Base-by-base conservation (phyloP, 2,888 invertebrate genomes). In the Tryphoninae sp. region DNA sequence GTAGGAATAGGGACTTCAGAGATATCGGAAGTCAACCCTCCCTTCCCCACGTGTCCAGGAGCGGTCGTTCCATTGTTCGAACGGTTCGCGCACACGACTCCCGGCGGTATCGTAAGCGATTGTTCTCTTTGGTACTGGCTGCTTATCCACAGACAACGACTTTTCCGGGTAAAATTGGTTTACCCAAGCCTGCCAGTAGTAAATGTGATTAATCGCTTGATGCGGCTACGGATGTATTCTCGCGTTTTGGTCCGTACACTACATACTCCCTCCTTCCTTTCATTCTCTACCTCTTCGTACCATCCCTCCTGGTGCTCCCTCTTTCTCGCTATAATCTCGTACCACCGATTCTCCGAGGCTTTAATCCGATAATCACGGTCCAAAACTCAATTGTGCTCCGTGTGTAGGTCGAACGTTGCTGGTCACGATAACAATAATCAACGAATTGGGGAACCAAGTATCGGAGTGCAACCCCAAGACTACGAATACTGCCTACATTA, bases 191-290 rank as follows among this genome's bases (percentile, higher is more conserved):
- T 78, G 78, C 76, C 71, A 67, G 73, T 74, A 74, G 78, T 86
- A 88, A 89, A 89, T 87, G 87, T 89, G 90, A 90, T 90, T 90
- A 90, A 90, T 90, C 88, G 88, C 81, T 81, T 78, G 83, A 80
- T 86, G 86, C 86, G 86, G 87, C 83, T 55, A 82, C 80, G 79
- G 72, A 85, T 84, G 81, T 86, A 86, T 86, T 84, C 79, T 65
- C 80, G 82, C 85, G 53, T 76, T 77, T 69, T 79, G 68, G 61
- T 53, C 67, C 61, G 51, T 55, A 75, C 71, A 45, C 72, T 69
- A 79, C 76, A 61, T 67, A n/a, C 64, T 51, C 64, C 64, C 74
- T 53, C 67, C 13, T 51, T 22, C 49, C 19, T 19, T 19, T 19
- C 55, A 26, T 62, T 53, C 64, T 69, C 49, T 61, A 53, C 55